phyloP scores from a whole-genome alignment of 2,888 invertebrate species.

The Diarsia brunnea region DNA sequence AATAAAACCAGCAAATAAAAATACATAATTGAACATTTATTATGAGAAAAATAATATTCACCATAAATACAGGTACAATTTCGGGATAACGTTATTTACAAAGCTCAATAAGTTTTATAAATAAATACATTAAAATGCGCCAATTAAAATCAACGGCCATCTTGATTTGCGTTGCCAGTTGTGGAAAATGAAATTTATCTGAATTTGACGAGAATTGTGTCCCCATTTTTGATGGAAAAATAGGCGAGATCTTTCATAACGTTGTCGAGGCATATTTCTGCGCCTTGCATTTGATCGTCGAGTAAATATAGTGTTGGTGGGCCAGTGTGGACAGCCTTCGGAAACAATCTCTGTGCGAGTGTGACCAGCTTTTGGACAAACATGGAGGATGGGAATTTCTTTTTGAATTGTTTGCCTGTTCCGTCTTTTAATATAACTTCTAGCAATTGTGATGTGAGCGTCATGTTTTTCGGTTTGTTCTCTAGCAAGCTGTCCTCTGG shows the following conservation, averaged over 20 bases:
- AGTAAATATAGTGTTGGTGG: conserved; percentile 87
- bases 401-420: conserved; percentile 91
- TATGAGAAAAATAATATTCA: conserved; percentile 79
- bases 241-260: conserved; percentile 95
- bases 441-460: conserved; percentile 93
- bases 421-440: conserved; percentile 89
- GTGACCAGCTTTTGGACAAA: conserved; percentile 95
- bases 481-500: conserved; percentile 94
- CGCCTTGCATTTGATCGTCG: conserved; percentile 91
- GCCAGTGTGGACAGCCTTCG: conserved; percentile 81
- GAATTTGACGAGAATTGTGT: conserved; percentile 94
- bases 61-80: conserved; percentile 87
- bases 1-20: conserved; percentile 78
- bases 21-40: conserved; percentile 85
- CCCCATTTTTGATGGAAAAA: conserved; percentile 96
- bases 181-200: conserved; percentile 75
- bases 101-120: conserved; percentile 76
- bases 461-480: conserved; percentile 87
- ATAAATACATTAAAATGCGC: conserved; percentile 71
- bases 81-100: conserved; percentile 83
- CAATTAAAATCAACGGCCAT: conserved; percentile 66
- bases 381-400: conserved; percentile 95
- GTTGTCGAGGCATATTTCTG: conserved; percentile 95
- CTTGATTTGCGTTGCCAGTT: conserved; percentile 70
- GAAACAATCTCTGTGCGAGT: conserved; percentile 94